Percentiles rank a stretch among this genome's conserved stretches.
Conservation (phyloP, 2,113 vertebrate genomes). For the Dolichallabes microphthalmus region DNA sequence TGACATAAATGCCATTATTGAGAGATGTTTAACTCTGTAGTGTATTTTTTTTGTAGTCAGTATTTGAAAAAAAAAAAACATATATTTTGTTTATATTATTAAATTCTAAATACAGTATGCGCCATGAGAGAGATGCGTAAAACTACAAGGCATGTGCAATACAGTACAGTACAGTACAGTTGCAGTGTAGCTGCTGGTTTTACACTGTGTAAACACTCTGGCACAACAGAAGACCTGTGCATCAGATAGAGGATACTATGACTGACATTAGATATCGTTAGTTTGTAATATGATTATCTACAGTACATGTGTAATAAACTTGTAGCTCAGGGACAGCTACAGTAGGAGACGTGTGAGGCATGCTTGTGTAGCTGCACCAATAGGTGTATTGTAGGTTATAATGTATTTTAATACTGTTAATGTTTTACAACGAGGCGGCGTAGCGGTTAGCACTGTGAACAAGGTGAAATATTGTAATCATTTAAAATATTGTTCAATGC, state of each 20-base stretch:
- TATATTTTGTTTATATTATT: too few relatives aligned
- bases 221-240: background rate
- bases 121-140: background rate
- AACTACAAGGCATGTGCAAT: background rate
- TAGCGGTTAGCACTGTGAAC: too few relatives aligned
- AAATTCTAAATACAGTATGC: background rate
- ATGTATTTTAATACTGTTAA: background rate
- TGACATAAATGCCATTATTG: background rate
- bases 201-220: background rate
- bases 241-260: background rate
- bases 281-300: background rate
- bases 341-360: background rate
- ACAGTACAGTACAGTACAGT: background rate
- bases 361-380: background rate
- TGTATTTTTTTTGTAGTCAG: background rate
- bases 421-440: background rate
- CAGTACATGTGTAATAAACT: background rate
- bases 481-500: too few relatives aligned
- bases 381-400: background rate
- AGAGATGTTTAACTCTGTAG: background rate
- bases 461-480: too few relatives aligned
- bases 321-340: background rate
- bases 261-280: background rate
- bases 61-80: background rate
- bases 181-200: background rate